Evolutionary conservation across 2,888 invertebrate genomes (phyloP).

Genomic region (Diarsia dahlii): DNA sequence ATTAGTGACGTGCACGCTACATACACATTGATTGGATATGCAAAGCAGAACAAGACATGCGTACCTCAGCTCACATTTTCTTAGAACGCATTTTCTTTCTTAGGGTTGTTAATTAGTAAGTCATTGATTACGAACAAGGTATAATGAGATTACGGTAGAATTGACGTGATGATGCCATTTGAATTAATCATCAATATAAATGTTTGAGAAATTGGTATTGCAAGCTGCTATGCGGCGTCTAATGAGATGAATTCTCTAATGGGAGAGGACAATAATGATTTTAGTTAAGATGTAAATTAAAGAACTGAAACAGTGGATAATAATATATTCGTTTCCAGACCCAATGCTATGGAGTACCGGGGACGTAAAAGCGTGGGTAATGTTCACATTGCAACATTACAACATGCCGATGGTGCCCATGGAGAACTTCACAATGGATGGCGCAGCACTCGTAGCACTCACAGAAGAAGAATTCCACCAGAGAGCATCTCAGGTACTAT

Average conservation of each 20-base stretch:
- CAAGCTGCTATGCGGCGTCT: background rate
- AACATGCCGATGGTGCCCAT: conserved; percentile 93
- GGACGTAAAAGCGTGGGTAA: conserved; percentile 97
- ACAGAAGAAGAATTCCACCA: conserved; percentile 96
- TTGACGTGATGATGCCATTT: conserved; percentile 25
- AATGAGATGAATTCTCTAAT: background rate
- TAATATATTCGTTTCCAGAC: conserved; percentile 91
- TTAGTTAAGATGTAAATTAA: background rate
- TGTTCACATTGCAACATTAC: conserved; percentile 96
- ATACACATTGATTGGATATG: conserved; percentile 60
- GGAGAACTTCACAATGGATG: conserved; percentile 95
- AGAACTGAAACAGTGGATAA: conserved; percentile 23
- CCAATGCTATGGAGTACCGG: conserved; percentile 96
- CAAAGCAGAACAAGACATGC: conserved; percentile 45
- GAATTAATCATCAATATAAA: conserved; percentile 41
- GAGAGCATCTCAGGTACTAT: conserved; percentile 94
- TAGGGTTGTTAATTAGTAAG: conserved; percentile 46
- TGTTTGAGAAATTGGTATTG: conserved; percentile 31
- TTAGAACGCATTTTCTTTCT: conserved; percentile 45
- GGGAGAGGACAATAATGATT: background rate
- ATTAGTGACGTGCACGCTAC: conserved; percentile 63
- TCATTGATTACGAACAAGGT: conserved; percentile 47
- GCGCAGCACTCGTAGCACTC: conserved; percentile 93
- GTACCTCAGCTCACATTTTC: conserved; percentile 31
- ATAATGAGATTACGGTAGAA: conserved; percentile 53